A percentile compares a stretch with the other conserved stretches of the same genome.
phyloP scores from a whole-genome alignment of 2,888 invertebrate species.

The Epistrophe grossulariae region DNA sequence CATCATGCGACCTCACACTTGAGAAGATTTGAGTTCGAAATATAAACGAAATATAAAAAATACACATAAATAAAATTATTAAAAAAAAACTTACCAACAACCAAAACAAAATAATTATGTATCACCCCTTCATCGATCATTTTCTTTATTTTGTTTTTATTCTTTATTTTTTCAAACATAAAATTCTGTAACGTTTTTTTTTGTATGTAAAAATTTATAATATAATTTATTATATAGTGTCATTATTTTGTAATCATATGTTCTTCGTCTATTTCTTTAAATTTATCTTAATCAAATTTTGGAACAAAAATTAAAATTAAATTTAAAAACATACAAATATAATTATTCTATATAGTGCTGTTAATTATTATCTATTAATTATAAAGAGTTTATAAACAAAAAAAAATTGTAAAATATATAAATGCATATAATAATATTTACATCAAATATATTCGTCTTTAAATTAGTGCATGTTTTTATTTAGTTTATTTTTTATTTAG shows the following conservation, averaged over 20 bases:
- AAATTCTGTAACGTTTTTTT: slow-evolving; percentile 9
- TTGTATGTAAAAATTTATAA: slow-evolving; percentile 28
- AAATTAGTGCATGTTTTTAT: slow-evolving; percentile 67
- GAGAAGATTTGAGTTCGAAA: slow-evolving; percentile 87
- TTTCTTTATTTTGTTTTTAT: slow-evolving; percentile 32
- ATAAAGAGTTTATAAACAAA: slow-evolving; percentile 36
- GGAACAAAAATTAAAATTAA: slow-evolving; percentile 21
- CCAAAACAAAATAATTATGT: slow-evolving; percentile 29
- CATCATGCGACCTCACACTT: slow-evolving; percentile 81
- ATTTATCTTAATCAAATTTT: slow-evolving; percentile 33
- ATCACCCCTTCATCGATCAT: slow-evolving; percentile 36
- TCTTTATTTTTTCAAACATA: not conserved
- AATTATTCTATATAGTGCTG: slow-evolving; percentile 20
- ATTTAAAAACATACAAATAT: not conserved
- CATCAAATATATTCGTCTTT: slow-evolving; percentile 36
- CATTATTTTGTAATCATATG: slow-evolving; percentile 61
- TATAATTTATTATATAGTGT: slow-evolving; percentile 50
- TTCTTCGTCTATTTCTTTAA: slow-evolving; percentile 37
- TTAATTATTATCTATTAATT: slow-evolving; percentile 56
- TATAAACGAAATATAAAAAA: slow-evolving; percentile 72
- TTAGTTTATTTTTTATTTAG: slow-evolving; percentile 64
- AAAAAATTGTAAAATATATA: slow-evolving; percentile 28
- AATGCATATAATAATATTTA: slow-evolving; percentile 44
- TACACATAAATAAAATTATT: not conserved
- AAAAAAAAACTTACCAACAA: slow-evolving; percentile 25